Base-by-base conservation (phyloP, 2,113 vertebrate species). In the Gallinago paraguaiae region DNA sequence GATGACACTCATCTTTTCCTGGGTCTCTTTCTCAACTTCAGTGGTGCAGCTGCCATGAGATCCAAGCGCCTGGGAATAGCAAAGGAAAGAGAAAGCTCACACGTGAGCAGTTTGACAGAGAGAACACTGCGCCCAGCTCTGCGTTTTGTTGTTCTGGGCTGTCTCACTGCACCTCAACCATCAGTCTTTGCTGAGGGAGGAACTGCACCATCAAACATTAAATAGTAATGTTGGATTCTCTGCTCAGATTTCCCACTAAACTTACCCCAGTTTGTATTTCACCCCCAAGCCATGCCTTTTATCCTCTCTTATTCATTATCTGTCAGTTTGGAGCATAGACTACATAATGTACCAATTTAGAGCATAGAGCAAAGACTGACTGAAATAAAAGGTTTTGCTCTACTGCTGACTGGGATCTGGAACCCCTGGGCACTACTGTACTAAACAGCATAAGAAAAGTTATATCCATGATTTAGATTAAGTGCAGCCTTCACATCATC, bases 31-130 rank as follows among this genome's bases (percentile, higher is more conserved):
- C 91, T 99, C 99, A 35, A 99, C 99, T 94, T 99, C 99, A 27
- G 98, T 99, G 30, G 99, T 98, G 10, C 98, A 99, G 95, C 99
- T 99, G 76, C 99, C 99, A 28, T 99, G 99, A 92, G 99, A 99
- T 72, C 99, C 99, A 17, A 99, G 98, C 1, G 99, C 99, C 99
- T 99, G 37, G 8, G 10, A 63, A 56, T 0, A 76, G 41, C 30
- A 60, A 82, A 77, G 24, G 41, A 75, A 45, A 89, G 17, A 86
- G 59, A 28, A 63, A 22, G 57, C 31, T 82, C 20, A 31, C 4
- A 5, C 6, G 7, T 1, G 5, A 67, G 37, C 6, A 25, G 53
- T 6, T 19, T 15, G 39, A 53, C n/a, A 72, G 15, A 18, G 64
- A 24, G 60, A 79, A 60, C 11, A 13, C 10, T 12, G 16, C 0